Evolutionary conservation across 2,113 vertebrate species (phyloP), one percentile per base, ranked within the genome.

Genomic region (Ptychochromis oligacanthus): DNA sequence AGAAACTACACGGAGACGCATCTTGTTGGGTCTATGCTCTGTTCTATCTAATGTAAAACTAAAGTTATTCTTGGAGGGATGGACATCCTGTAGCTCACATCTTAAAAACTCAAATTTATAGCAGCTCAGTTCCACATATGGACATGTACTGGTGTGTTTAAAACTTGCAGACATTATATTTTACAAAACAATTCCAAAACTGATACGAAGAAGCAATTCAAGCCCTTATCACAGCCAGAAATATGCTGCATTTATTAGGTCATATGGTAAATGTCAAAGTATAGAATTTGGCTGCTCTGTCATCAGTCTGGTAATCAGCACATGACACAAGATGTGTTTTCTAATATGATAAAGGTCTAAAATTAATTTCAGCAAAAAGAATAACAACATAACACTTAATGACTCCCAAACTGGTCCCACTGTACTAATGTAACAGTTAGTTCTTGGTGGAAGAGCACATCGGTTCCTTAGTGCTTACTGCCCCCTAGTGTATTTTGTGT

Each of bases 401-500:
- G 40, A 28, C 38, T 12, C 43, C 17, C 18, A 70, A 70, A 70
- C 43, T 5, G 0, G 24, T 70, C 43, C 65, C 43, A 52, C 26
- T 2, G 5, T 49, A 49, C 15, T 15, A 49, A 7, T 14, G 4
- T 8, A 31, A 67, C 0, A 11, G 26, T 20, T 54, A 43, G 15
- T 70, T 70, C 7, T 62, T 38, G n/a, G 14, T 43, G 2, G 46
- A 8, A 46, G 17, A 58, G 65, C 11, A 2, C 11, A 64, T 46
- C n/a, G 17, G 38, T 62, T 34, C 1, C 40, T 81, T 57, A 24
- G 40, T 75, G 18, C 88, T 40, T 84, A 54, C 72, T 82, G 84
- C 67, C 84, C 83, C 65, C 88, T 54, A 64, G 81, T 88, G 83
- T 17, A 20, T 12, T 3, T 77, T 17, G 20, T n/a, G 31, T 64